Base-by-base conservation (phyloP, 2,113 vertebrate genomes). In the Myrmecobius fasciatus region DNA sequence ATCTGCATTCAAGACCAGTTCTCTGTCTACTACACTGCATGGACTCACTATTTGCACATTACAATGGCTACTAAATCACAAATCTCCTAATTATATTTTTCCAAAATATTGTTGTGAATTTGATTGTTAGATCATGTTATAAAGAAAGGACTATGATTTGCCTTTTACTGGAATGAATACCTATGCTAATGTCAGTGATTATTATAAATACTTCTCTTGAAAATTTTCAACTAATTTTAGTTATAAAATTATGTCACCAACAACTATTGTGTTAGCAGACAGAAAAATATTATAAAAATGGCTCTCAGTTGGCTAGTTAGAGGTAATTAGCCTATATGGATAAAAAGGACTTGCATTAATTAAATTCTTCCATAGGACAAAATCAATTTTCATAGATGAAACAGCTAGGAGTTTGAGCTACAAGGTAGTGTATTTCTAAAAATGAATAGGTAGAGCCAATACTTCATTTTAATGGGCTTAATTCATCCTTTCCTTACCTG, bases 301-400 rank as follows among this genome's bases (percentile, higher is more conserved):
- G 54, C 3, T 11, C 67, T 54, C 56, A 52, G 7, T 0, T 83
- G 56, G 48, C 25, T 60, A n/a, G 9, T 60, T 60, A 88, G 89
- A 90, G 51, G 52, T 95, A 47, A 26, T 67, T 91, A 52, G 14
- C 36, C 36, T 26, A 92, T 48, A 52, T 52, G 48, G 92, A 92
- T 67, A 3, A 92, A 92, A 95, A 92, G 60, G 53, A 91, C 28
- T 53, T 93, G 28, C 31, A 88, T 92, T 47, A 52, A 2, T n/a
- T 47, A n/a, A 48, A 2, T 25, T 52, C 83, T 9, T 10, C 52
- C 1, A 54, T 43, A 43, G 4, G 4, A 60, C 48, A 89, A 1
- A 92, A 95, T 92, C 83, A 3, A 51, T 90, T 92, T 10, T 91
- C 43, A 52, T 91, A 53, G 3, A 10, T 91, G 3, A 2, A 46